Conservation (phyloP, 2,113 vertebrate species). For the Carettochelys insculpta region DNA sequence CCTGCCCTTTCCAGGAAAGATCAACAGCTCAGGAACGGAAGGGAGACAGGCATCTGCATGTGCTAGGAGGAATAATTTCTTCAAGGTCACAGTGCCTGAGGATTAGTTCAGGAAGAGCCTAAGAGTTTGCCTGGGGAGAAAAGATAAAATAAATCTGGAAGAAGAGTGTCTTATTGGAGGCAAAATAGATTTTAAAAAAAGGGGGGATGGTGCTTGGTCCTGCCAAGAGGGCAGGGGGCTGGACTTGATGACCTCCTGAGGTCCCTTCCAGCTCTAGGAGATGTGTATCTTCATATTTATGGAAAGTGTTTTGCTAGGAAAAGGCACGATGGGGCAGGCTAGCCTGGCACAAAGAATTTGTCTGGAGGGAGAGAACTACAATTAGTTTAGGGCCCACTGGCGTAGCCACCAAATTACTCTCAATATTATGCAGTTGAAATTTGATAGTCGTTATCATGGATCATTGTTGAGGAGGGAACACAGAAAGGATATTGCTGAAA, state of each 20-base stretch:
- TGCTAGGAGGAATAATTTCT: not conserved
- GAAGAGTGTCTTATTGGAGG: rapidly evolving
- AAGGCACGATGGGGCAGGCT: not conserved
- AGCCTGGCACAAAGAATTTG: not conserved
- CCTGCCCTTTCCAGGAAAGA: not conserved
- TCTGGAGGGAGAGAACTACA: not conserved
- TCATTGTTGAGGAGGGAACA: not conserved
- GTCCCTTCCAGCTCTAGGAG: too few species aligned
- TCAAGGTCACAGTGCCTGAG: not conserved
- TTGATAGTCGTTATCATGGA: not conserved
- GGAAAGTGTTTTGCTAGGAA: not conserved
- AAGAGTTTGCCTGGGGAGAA: not conserved
- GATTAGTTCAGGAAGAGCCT: not conserved
- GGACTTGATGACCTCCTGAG: too few species aligned
- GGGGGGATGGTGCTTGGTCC: too few species aligned
- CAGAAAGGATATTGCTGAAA: not conserved
- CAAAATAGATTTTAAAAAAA: too few species aligned
- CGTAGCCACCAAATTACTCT: not conserved
- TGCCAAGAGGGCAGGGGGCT: too few species aligned
- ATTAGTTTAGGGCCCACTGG: not conserved
- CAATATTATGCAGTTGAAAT: not conserved
- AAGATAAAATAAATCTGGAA: not conserved
- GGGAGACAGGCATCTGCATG: not conserved
- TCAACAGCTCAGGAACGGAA: not conserved
- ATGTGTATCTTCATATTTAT: too few species aligned